Evolutionary conservation across 2,888 invertebrate species (phyloP).

Genomic region (Idaea dimidiata): DNA sequence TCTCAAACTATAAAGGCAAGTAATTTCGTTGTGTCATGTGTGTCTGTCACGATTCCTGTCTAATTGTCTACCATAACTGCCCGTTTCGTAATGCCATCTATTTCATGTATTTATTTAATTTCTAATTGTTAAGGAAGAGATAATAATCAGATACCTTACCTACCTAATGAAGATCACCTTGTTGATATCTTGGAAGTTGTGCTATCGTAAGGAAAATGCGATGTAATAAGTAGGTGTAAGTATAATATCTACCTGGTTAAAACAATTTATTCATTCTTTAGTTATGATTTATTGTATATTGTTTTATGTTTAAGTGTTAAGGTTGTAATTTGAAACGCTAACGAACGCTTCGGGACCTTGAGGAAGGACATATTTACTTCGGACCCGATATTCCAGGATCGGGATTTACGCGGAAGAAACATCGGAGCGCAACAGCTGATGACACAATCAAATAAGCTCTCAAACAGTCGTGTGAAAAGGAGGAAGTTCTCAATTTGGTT

Average conservation of each 20-base stretch:
- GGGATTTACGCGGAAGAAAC: too few relatives aligned
- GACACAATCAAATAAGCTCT: too few relatives aligned
- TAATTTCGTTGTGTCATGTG: conserved; percentile 45
- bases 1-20: conserved; percentile 27
- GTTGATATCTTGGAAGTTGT: conserved; percentile 12
- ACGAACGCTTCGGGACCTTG: too few relatives aligned
- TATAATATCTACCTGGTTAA: not conserved
- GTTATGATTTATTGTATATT: not conserved
- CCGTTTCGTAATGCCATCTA: conserved; percentile 27
- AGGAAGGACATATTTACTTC: too few relatives aligned
- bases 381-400: too few relatives aligned
- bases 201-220: not conserved
- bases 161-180: conserved; percentile 2
- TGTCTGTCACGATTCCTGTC: conserved; percentile 52
- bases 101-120: conserved; percentile 32
- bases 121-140: conserved; percentile 24
- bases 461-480: too few relatives aligned
- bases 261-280: not conserved
- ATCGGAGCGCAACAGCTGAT: too few relatives aligned
- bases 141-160: not conserved
- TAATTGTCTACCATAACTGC: conserved; percentile 33
- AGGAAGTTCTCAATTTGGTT: too few relatives aligned
- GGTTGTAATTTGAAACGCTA: too few relatives aligned
- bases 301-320: not conserved
- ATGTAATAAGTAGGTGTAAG: not conserved